A percentile compares a stretch with the other conserved stretches of the same genome.
Conservation (phyloP, 2,797 vertebrate species). For the Sebastes ruberrimus region DNA sequence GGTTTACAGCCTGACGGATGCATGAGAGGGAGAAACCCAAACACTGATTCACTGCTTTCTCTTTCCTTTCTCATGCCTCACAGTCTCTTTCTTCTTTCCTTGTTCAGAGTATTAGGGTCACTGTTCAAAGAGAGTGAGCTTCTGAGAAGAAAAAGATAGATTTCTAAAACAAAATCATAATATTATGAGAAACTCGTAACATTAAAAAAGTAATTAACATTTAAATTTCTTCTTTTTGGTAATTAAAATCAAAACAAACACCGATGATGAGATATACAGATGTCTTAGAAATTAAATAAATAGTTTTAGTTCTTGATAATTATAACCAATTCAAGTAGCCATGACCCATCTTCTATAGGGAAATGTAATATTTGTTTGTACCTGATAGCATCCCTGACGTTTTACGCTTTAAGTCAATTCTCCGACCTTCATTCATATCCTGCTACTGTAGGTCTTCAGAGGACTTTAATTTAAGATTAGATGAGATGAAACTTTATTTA, state of each 20-base stretch:
- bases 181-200: background rate
- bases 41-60: background rate
- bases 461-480: no score
- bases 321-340: no score
- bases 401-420: no score
- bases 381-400: no score
- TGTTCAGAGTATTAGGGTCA: background rate
- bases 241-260: no score
- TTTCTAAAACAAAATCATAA: background rate
- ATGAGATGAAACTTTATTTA: fast-evolving
- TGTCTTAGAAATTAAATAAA: no score
- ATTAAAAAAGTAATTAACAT: background rate
- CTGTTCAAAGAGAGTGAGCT: background rate
- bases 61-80: background rate
- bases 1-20: background rate
- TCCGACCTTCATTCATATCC: background rate
- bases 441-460: background rate
- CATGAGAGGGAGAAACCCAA: background rate
- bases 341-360: no score
- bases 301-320: no score
- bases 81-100: background rate
- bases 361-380: no score
- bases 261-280: no score
- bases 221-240: no score
- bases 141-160: no score